Evolutionary conservation across 2,888 invertebrate species (phyloP).

Genomic region (Calliphora vomitoria): DNA sequence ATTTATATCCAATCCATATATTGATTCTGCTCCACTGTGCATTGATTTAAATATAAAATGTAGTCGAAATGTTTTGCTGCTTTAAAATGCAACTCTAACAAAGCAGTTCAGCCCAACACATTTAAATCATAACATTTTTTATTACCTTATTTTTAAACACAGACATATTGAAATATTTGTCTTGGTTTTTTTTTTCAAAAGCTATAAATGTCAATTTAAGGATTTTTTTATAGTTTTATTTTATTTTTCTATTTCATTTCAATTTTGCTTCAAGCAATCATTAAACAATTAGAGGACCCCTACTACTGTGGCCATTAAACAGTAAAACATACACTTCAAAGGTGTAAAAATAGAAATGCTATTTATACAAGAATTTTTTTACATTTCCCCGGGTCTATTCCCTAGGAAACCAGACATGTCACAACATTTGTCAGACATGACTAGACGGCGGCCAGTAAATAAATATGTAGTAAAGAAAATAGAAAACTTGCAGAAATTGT

Average conservation of each 20-base stretch:
- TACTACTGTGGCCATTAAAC: conserved; percentile 9
- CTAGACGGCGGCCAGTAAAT: conserved; percentile 22
- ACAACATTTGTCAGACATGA: conserved; percentile 49
- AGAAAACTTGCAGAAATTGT: conserved; percentile 1
- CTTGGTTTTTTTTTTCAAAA: background rate
- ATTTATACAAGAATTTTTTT: background rate
- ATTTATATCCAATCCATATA: too few species aligned
- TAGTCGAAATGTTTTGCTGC: too few species aligned
- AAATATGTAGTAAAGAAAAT: background rate
- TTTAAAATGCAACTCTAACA: too few species aligned
- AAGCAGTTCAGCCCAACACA: too few species aligned
- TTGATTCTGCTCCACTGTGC: too few species aligned
- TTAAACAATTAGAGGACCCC: conserved; percentile 10
- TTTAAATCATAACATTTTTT: background rate
- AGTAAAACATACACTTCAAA: conserved; percentile 4
- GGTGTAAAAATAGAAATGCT: conserved; percentile 56
- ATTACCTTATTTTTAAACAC: too few species aligned
- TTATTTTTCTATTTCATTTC: background rate
- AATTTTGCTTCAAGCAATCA: background rate
- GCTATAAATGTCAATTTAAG: conserved; percentile 40
- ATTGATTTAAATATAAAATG: too few species aligned
- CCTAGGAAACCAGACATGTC: conserved; percentile 68
- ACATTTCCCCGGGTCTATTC: conserved; percentile 37
- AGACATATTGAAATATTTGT: background rate
- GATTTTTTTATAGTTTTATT: conserved; percentile 25